Conservation (phyloP, 2,888 invertebrate genomes). For the Ellobium chinense region DNA sequence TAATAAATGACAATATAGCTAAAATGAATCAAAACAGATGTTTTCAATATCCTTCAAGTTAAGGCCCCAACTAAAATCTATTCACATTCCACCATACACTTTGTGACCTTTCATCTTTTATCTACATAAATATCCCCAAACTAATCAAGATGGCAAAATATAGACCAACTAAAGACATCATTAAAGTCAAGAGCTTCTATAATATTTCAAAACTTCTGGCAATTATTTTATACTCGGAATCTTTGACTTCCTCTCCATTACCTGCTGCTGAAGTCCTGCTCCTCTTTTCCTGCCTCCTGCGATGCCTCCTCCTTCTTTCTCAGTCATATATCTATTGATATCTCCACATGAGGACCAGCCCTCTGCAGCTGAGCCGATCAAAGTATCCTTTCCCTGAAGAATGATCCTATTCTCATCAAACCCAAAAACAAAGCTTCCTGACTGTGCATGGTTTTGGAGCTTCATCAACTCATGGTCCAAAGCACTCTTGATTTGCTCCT, state of each 20-base stretch:
- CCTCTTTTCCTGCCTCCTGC: background rate
- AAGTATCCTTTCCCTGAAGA: slow-evolving; percentile 21
- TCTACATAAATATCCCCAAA: no score
- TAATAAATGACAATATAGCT: no score
- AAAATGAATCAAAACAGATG: no score
- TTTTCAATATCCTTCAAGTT: no score
- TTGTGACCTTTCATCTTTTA: no score
- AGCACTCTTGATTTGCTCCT: slow-evolving; percentile 29
- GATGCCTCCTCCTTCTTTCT: slow-evolving; percentile 54
- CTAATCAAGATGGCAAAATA: no score
- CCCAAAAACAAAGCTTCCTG: slow-evolving; percentile 39
- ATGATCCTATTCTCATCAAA: slow-evolving; percentile 28
- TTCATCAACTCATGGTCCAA: slow-evolving; percentile 34
- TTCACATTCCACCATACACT: no score
- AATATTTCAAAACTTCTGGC: no score
- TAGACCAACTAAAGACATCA: no score
- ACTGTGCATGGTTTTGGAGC: slow-evolving; percentile 30
- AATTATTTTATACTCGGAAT: no score
- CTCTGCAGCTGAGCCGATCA: slow-evolving; percentile 48
- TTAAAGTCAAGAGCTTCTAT: no score
- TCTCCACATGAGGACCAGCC: slow-evolving; percentile 52
- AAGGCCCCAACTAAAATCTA: no score
- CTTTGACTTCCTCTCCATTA: background rate
- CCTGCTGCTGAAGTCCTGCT: slow-evolving; percentile 7
- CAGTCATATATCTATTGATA: slow-evolving; percentile 50